Evolutionary conservation across 2,888 invertebrate genomes (phyloP).

Genomic region (Heteromurus nitidus): DNA sequence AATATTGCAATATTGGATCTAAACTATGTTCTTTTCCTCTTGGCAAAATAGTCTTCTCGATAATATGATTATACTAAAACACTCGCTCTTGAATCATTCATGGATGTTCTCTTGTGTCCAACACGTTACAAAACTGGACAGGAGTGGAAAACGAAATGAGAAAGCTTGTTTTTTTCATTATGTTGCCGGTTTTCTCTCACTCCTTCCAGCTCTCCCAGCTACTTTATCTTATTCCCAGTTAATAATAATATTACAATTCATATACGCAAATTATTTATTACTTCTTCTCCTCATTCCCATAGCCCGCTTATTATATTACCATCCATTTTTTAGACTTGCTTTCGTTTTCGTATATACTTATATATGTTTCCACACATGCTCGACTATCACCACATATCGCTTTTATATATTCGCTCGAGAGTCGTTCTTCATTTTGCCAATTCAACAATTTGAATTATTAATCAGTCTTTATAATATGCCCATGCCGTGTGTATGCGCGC

Average conservation of each 20-base stretch:
- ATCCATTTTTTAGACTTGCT: neutral
- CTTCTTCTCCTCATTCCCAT: too few relatives aligned
- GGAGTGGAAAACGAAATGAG: too few relatives aligned
- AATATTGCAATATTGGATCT: slow-evolving; percentile 24
- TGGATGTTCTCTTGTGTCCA: neutral
- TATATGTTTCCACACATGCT: neutral
- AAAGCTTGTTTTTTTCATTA: too few relatives aligned
- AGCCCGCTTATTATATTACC: too few relatives aligned
- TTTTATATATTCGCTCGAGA: too few relatives aligned
- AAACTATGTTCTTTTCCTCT: neutral
- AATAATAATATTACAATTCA: slow-evolving; percentile 47
- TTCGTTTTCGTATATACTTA: neutral
- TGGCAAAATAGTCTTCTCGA: too few relatives aligned
- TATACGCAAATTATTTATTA: slow-evolving; percentile 51
- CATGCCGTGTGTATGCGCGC: neutral
- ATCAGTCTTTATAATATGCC: slow-evolving; percentile 29
- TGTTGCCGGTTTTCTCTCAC: slow-evolving; percentile 9
- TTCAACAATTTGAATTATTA: slow-evolving; percentile 59
- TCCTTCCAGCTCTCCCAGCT: neutral
- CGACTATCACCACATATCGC: too few relatives aligned
- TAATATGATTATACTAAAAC: too few relatives aligned
- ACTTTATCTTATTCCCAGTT: neutral
- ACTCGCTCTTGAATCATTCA: neutral
- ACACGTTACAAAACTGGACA: too few relatives aligned
- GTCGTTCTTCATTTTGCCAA: slow-evolving; percentile 35